These are phyloP conservation scores for Invenusta paracnida DNA, from an alignment of 2,888 invertebrate genomes.

Conservation along the genomic window DNA sequence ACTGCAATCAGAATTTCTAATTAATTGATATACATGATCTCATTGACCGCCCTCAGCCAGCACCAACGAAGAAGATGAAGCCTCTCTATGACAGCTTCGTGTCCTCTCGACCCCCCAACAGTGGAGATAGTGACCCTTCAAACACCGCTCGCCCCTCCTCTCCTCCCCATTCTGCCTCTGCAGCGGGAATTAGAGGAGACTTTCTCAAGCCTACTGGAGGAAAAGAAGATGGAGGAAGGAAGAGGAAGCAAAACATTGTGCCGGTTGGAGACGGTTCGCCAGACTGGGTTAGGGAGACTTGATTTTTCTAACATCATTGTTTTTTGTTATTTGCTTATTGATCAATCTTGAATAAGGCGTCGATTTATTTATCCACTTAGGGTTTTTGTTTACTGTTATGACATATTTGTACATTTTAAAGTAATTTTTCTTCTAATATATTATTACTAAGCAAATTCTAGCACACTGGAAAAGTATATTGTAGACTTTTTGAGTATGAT, in stretches of 20 bases:
- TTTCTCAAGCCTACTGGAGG: background rate
- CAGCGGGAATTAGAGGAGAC: background rate
- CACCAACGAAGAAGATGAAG: slow-evolving; percentile 10
- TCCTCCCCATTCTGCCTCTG: background rate
- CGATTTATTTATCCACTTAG: too few relatives aligned
- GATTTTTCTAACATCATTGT: too few relatives aligned
- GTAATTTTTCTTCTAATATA: too few relatives aligned
- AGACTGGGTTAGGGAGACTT: background rate
- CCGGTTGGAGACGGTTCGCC: background rate
- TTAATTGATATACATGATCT: too few relatives aligned
- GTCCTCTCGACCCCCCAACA: background rate
- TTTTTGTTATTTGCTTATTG: too few relatives aligned
- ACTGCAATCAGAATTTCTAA: too few relatives aligned
- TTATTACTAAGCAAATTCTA: too few relatives aligned
- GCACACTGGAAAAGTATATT: too few relatives aligned
- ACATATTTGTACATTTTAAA: too few relatives aligned
- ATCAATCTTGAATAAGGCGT: too few relatives aligned
- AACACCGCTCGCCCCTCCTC: background rate
- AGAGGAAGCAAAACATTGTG: background rate
- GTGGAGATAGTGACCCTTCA: background rate
- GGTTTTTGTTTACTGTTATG: too few relatives aligned
- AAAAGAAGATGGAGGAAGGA: background rate
- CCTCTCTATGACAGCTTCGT: slow-evolving; percentile 14
- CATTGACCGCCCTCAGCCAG: background rate
- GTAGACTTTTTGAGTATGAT: too few relatives aligned